These are phyloP conservation scores for Trichopria drosophilae DNA, from an alignment of 2,888 invertebrate genomes.

Conservation along the genomic window DNA sequence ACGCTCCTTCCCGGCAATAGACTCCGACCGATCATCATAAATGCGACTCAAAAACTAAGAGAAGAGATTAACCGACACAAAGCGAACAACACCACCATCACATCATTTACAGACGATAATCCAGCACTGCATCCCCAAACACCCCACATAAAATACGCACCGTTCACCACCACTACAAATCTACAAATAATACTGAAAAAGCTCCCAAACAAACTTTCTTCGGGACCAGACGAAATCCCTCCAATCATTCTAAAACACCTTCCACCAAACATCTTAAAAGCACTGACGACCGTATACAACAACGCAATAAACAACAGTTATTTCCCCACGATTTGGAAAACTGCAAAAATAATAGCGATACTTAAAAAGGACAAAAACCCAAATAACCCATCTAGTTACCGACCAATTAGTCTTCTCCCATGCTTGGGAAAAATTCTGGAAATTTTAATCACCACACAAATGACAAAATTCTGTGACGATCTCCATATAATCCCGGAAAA, in stretches of 20 bases:
- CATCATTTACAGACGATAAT: no score
- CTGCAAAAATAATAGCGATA: background rate
- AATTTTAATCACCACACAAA: background rate
- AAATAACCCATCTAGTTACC: no score
- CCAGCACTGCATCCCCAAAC: no score
- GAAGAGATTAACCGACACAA: no score
- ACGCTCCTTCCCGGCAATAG: no score
- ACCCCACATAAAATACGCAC: no score
- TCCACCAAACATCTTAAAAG: background rate
- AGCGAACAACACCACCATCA: no score
- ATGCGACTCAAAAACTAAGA: no score
- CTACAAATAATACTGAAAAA: background rate
- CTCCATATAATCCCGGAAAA: background rate
- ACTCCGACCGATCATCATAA: no score
- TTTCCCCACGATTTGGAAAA: constrained; percentile 1
- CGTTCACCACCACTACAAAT: background rate
- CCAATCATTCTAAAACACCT: background rate
- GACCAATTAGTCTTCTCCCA: background rate
- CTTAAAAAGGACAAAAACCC: constrained; percentile 1
- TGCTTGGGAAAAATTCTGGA: background rate
- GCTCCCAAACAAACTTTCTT: background rate
- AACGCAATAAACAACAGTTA: background rate
- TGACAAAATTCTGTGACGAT: background rate
- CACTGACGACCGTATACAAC: background rate
- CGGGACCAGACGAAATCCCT: background rate